These are phyloP conservation scores for Caracal caracal DNA, from an alignment of 2,113 vertebrate genomes.

Conservation along the genomic window DNA sequence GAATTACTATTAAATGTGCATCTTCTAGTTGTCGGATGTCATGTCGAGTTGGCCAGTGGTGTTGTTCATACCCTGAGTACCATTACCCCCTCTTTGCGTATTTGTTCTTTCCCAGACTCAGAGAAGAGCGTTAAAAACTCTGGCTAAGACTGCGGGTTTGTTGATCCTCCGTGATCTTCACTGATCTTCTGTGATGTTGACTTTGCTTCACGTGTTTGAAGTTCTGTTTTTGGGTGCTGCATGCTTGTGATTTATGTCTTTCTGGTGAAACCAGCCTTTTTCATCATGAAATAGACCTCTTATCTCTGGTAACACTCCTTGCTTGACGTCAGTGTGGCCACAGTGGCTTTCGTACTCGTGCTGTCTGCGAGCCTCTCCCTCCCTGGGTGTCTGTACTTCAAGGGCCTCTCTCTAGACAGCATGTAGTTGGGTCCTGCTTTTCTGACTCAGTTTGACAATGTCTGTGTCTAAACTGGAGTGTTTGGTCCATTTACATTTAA, in stretches of 20 bases:
- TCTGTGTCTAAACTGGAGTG: background rate
- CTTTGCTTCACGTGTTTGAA: accelerated
- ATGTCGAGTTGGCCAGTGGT: accelerated
- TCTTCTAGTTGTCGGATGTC: background rate
- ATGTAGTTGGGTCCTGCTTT: background rate
- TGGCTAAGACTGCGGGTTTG: background rate
- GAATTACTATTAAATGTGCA: background rate
- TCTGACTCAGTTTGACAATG: background rate
- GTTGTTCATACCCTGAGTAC: no score
- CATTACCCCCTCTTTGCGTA: no score
- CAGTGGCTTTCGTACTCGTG: no score
- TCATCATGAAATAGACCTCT: background rate
- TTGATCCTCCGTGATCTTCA: background rate
- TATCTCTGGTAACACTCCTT: background rate
- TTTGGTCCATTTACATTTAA: background rate
- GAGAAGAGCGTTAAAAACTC: background rate
- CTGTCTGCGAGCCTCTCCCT: background rate
- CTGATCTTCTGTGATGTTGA: accelerated
- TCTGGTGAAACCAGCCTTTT: background rate
- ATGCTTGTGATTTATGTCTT: background rate
- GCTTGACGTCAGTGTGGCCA: background rate
- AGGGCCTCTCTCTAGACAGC: background rate
- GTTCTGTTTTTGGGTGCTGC: background rate
- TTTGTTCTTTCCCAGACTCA: background rate
- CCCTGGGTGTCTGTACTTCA: background rate